phyloP scores from a whole-genome alignment of 1,140 invertebrate species.

The Anagrus nilaparvatae region DNA sequence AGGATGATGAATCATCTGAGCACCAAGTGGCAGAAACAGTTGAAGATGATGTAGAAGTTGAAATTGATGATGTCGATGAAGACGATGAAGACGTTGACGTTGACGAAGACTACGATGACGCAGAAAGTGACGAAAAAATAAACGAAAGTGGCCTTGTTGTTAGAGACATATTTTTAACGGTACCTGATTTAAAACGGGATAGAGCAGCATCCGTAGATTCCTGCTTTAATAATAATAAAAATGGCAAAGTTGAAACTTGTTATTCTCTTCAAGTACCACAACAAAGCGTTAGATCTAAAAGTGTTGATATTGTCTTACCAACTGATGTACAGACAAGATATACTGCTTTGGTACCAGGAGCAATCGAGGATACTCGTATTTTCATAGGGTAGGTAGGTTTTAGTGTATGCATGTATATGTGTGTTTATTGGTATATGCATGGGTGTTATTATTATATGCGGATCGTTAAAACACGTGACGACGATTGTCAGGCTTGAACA shows the following conservation, averaged over 20 bases:
- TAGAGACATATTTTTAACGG: constrained; percentile 66
- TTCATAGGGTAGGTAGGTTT: constrained; percentile 37
- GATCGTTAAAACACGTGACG: no score
- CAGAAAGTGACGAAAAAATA: constrained; percentile 30
- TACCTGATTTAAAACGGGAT: constrained; percentile 71
- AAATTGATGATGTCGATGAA: constrained; percentile 18
- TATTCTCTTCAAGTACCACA: constrained; percentile 57
- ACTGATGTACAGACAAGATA: constrained; percentile 76
- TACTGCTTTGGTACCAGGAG: constrained; percentile 54
- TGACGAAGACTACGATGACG: constrained; percentile 42
- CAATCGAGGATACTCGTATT: constrained; percentile 26
- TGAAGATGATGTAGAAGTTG: background rate
- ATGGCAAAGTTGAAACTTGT: constrained; percentile 54
- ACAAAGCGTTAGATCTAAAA: constrained; percentile 65
- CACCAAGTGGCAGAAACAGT: no score
- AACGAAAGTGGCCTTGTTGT: constrained; percentile 38
- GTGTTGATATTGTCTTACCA: constrained; percentile 82
- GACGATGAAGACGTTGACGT: constrained; percentile 36
- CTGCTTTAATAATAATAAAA: constrained; percentile 63
- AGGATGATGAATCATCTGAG: no score
- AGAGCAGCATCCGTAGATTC: constrained; percentile 77
- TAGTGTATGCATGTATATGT: constrained; percentile 11
- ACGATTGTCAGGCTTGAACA: no score
- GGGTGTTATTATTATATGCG: no score
- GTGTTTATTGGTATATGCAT: no score